These are phyloP conservation scores for Turnix velox DNA, from an alignment of 2,113 vertebrate genomes.

Conservation along the genomic window DNA sequence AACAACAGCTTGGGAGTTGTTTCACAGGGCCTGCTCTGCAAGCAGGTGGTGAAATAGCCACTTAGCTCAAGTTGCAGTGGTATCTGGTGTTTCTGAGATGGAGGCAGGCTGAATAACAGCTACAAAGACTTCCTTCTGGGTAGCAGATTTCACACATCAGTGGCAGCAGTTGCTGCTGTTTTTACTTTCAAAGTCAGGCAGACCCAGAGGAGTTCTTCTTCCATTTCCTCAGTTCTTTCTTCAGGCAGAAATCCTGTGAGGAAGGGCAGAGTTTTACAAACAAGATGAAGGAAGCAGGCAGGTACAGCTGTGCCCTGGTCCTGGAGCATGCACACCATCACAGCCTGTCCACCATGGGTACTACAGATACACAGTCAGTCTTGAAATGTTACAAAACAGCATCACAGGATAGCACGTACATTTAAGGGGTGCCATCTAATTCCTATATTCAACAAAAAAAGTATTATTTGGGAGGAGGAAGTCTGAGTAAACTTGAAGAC, in stretches of 20 bases:
- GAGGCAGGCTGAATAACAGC: background rate
- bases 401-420: background rate
- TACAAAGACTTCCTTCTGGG: background rate
- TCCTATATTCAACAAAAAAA: background rate
- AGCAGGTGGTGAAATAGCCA: background rate
- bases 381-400: background rate
- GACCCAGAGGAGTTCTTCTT: background rate
- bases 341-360: rapidly evolving
- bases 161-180: conserved; percentile 2
- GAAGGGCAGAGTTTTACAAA: background rate
- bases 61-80: background rate
- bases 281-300: background rate
- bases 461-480: background rate
- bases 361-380: background rate
- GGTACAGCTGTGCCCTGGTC: background rate
- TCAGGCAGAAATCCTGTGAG: background rate
- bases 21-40: background rate
- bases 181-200: background rate
- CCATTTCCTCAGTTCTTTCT: background rate
- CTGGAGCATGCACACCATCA: background rate
- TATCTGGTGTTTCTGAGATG: background rate
- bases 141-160: background rate
- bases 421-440: background rate
- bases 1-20: background rate
- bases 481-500: background rate